Base-by-base conservation (phyloP, 2,797 vertebrate genomes). In the Paramormyrops hopkinsi region DNA sequence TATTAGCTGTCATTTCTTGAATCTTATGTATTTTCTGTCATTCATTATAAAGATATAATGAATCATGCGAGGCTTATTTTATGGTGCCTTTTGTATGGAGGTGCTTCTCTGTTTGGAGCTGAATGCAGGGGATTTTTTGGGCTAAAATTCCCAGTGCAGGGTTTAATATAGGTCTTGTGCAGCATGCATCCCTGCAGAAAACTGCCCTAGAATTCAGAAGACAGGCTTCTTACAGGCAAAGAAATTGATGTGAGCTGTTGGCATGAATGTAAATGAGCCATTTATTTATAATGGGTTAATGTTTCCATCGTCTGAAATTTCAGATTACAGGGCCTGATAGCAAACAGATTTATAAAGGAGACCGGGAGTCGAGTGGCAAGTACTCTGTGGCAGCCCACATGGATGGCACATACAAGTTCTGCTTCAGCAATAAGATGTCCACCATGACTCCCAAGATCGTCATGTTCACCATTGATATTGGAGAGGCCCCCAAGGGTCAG, bases 401-500 rank as follows among this genome's bases (percentile, higher is more conserved):
- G 98, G 99, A 99, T 41, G 99, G 99, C 69, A 98, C 96, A 1
- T 99, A 99, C 90, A 99, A 98, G 93, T 99, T 99, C 90, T 99
- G 99, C 94, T 99, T 99, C 93, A 99, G 98, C 95, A 99, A 99
- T 93, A 98, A 98, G 94, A 99, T 99, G 98, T 99, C 99, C 69
- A 99, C 99, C 88, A 99, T 99, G 98, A 99, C 99, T 9, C 98
- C 99, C 50, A 99, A 99, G 95, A 99, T 99, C 54, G 98, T 99
- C 91, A 99, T 99, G 98, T 99, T 99, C 96, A 99, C 99, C 89
- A 99, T 99, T 1, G 99, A 99, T 44, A 99, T 99, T 0, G 99
- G 99, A 91, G 99, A 99, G 93, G 98, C 98, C 33, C 98, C 99
- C 0, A 99, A 98, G 93, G 97, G 97, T 82, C 97, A 99, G 12